phyloP scores from a whole-genome alignment of 2,113 vertebrate species.

The Otolemur garnettii region DNA sequence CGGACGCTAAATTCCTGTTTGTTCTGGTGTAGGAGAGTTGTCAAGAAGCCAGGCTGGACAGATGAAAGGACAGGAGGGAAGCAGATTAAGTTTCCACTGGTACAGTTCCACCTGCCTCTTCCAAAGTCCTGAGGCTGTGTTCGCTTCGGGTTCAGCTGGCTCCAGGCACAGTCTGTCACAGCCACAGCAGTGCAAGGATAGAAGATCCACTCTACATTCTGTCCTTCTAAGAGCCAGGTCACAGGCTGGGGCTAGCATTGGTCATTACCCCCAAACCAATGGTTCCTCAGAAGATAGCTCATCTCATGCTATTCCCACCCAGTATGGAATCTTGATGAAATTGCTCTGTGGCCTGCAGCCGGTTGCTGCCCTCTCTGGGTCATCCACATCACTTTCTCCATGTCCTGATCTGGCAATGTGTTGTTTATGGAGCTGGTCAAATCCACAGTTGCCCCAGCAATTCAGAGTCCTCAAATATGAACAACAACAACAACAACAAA shows the following conservation, averaged over 20 bases:
- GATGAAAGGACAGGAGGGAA: not conserved
- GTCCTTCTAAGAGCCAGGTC: not conserved
- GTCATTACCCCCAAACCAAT: too few relatives aligned
- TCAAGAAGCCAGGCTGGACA: not conserved
- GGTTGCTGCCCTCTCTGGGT: not conserved
- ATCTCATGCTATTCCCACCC: not conserved
- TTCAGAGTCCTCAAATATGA: not conserved
- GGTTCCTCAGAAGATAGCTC: not conserved
- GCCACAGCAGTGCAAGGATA: not conserved
- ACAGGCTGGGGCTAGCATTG: not conserved
- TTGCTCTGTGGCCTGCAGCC: not conserved
- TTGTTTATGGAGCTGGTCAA: not conserved
- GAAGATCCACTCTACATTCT: not conserved
- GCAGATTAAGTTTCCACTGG: not conserved
- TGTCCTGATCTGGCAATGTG: not conserved
- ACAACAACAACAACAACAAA: not conserved
- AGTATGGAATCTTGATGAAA: not conserved
- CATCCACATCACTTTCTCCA: not conserved
- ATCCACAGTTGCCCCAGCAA: not conserved
- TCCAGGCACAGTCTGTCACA: not conserved
- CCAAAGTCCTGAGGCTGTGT: not conserved
- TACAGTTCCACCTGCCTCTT: not conserved
- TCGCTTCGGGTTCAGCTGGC: not conserved
- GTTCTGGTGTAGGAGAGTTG: not conserved
- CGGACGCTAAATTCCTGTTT: not conserved